Percentiles rank a stretch among this genome's conserved stretches.
Evolutionary conservation across 2,113 vertebrate genomes (phyloP).

Genomic region (Phyllopteryx taeniolatus): DNA sequence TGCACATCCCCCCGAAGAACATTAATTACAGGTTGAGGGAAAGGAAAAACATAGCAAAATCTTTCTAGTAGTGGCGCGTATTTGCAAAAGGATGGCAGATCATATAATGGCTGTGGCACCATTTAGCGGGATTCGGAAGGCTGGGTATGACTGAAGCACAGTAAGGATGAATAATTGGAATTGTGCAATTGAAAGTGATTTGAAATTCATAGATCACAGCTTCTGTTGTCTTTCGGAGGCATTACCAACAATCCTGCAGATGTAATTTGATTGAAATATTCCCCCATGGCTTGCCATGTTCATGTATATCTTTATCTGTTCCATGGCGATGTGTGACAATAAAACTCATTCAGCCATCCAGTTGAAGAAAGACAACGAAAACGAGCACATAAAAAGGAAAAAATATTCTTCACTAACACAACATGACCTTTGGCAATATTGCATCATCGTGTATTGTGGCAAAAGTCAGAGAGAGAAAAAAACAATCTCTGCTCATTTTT

Average conservation of each 20-base stretch:
- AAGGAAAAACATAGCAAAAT: slow-evolving; percentile 46
- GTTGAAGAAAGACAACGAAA: slow-evolving; percentile 6
- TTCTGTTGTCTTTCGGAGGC: slow-evolving; percentile 1
- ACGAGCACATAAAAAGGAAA: background rate
- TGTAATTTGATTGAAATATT: background rate
- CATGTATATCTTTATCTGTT: slow-evolving; percentile 2
- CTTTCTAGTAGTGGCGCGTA: slow-evolving; percentile 37
- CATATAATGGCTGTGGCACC: background rate
- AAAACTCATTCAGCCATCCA: background rate
- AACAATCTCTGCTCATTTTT: slow-evolving; percentile 2
- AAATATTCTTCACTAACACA: slow-evolving; percentile 6
- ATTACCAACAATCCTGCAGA: background rate
- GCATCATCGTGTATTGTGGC: slow-evolving; percentile 3
- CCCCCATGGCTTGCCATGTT: background rate
- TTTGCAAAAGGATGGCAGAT: slow-evolving; percentile 30
- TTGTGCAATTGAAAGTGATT: background rate
- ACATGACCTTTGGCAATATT: slow-evolving; percentile 22
- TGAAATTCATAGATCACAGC: slow-evolving; percentile 1
- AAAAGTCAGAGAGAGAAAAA: background rate
- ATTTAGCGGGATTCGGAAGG: slow-evolving; percentile 13
- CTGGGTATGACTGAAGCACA: background rate
- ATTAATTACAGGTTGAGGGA: slow-evolving; percentile 67
- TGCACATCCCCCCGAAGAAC: slow-evolving; percentile 69
- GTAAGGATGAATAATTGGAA: slow-evolving; percentile 9
- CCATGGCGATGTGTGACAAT: slow-evolving; percentile 3